These are phyloP conservation scores for Aplodontia rufa DNA, from an alignment of 2,113 vertebrate genomes.

Conservation along the genomic window DNA sequence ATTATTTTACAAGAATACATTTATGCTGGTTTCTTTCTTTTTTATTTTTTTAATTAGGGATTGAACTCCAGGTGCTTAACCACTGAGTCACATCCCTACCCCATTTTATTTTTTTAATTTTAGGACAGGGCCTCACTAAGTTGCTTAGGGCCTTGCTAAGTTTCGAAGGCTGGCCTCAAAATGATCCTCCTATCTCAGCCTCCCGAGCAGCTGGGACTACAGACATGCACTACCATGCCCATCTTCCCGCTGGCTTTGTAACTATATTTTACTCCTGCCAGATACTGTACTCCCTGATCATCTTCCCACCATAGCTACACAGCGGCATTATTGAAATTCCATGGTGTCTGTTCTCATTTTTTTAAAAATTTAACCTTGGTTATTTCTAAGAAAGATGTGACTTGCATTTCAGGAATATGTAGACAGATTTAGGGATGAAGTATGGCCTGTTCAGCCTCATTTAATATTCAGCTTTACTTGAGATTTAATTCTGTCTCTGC, in stretches of 20 bases:
- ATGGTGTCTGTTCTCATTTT: background rate
- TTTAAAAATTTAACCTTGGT: conserved; percentile 1
- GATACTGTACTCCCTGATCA: background rate
- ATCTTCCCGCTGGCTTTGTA: background rate
- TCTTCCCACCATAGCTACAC: background rate
- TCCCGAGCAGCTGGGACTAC: no score
- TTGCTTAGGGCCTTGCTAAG: no score
- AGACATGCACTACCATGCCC: no score
- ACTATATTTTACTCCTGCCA: background rate
- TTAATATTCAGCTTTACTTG: conserved; percentile 31
- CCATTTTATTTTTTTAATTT: no score
- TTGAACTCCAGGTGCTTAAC: no score
- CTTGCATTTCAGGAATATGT: background rate
- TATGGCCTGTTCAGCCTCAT: background rate
- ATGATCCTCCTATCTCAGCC: no score
- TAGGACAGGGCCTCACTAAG: no score
- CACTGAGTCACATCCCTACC: no score
- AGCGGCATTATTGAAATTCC: background rate
- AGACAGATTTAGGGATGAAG: background rate
- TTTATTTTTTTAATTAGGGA: no score
- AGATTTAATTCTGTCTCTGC: conserved; percentile 14
- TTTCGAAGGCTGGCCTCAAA: no score
- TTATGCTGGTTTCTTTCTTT: background rate
- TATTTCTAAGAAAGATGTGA: background rate
- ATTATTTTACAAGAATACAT: background rate